Conservation (phyloP, 2,113 vertebrate genomes). For the Takifugu bimaculatus region DNA sequence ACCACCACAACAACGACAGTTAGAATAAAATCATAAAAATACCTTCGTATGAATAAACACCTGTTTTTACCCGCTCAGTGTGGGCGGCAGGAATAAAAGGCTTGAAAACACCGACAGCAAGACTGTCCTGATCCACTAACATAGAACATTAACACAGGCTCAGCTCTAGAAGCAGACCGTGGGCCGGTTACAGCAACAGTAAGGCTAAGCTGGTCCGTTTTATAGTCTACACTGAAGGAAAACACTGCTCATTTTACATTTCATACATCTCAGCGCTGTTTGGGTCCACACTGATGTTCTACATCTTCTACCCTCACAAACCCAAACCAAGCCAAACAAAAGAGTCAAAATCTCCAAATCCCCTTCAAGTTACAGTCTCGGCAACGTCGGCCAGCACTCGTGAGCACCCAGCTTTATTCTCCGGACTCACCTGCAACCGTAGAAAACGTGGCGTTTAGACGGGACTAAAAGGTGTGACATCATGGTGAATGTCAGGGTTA, state of each 20-base stretch:
- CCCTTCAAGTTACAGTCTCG: too few relatives aligned
- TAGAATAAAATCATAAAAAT: slow-evolving; percentile 14
- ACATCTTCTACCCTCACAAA: too few relatives aligned
- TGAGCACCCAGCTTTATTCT: too few relatives aligned
- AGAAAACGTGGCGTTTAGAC: too few relatives aligned
- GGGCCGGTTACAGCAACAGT: slow-evolving; percentile 53
- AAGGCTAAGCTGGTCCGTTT: slow-evolving; percentile 66
- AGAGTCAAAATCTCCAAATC: too few relatives aligned
- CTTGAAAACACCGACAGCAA: slow-evolving; percentile 54
- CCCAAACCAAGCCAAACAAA: too few relatives aligned
- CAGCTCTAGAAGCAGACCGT: slow-evolving; percentile 46
- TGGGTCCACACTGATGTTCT: too few relatives aligned
- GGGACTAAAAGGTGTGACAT: slow-evolving; percentile 24
- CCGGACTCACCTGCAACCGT: too few relatives aligned
- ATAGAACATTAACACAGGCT: slow-evolving; percentile 52
- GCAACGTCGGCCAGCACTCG: too few relatives aligned
- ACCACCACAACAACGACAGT: slow-evolving; percentile 15
- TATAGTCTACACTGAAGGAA: slow-evolving; percentile 9
- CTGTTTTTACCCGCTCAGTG: slow-evolving; percentile 8
- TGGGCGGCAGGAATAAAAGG: slow-evolving; percentile 35
- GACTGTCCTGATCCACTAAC: slow-evolving; percentile 23
- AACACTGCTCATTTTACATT: too few relatives aligned
- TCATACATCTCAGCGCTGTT: too few relatives aligned
- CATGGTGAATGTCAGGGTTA: slow-evolving; percentile 39
- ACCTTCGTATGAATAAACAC: slow-evolving; percentile 23